Evolutionary conservation across 2,113 vertebrate species (phyloP).

Genomic region (Pseudorectes ferrugineus): DNA sequence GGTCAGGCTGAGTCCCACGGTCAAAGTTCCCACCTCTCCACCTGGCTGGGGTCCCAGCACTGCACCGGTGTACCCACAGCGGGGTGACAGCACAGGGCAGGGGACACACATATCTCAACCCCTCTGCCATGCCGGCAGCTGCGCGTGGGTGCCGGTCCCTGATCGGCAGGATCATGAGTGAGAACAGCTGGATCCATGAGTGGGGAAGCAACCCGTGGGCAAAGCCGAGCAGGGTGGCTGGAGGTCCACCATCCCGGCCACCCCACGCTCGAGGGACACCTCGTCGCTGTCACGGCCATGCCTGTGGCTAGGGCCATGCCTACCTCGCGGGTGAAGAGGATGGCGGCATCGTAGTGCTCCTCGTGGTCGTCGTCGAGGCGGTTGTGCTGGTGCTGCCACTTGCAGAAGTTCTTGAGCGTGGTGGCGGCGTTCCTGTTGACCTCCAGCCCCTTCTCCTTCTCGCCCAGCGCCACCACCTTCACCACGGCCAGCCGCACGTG

Average conservation of each 20-base stretch:
- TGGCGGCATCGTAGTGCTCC: slow-evolving; percentile 92
- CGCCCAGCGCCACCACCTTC: slow-evolving; percentile 80
- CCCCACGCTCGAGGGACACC: not conserved
- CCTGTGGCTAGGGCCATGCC: not conserved
- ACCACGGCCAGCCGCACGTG: slow-evolving; percentile 92
- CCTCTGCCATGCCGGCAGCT: not conserved
- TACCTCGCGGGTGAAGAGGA: slow-evolving; percentile 94
- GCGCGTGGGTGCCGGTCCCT: fast-evolving
- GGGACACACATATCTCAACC: not conserved
- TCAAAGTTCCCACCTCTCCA: not conserved
- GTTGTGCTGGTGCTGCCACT: slow-evolving; percentile 97
- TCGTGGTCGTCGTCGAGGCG: slow-evolving; percentile 86
- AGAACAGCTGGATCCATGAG: fast-evolving
- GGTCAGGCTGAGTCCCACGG: fast-evolving
- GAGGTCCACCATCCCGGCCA: not conserved
- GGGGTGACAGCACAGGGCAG: not conserved
- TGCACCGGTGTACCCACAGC: fast-evolving
- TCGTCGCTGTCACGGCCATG: fast-evolving
- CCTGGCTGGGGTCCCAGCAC: not conserved
- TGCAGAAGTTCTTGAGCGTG: slow-evolving; percentile 96
- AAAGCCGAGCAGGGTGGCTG: fast-evolving
- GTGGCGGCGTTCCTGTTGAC: slow-evolving; percentile 91
- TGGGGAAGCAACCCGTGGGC: fast-evolving
- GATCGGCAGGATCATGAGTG: no score
- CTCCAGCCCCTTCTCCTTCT: slow-evolving; percentile 87